phyloP scores from a whole-genome alignment of 2,888 invertebrate genomes.

The Myopa testacea region DNA sequence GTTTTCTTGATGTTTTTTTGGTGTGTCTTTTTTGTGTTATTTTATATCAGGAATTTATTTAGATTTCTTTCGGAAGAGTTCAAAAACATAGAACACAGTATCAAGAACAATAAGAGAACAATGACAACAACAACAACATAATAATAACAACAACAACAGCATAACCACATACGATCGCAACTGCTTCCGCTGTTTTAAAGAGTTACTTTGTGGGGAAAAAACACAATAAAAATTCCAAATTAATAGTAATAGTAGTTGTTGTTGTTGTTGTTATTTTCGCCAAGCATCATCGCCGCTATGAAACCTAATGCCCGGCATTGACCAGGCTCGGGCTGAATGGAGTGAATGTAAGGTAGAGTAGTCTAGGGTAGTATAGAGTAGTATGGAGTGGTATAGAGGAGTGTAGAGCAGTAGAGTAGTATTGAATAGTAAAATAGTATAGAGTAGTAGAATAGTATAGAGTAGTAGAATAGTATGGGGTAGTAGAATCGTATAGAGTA shows the following conservation, averaged over 20 bases:
- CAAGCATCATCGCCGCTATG: not conserved
- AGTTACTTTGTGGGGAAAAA: too few relatives aligned
- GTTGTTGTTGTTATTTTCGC: not conserved
- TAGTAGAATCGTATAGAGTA: not conserved
- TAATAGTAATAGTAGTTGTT: not conserved
- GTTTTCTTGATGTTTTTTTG: not conserved
- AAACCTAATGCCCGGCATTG: not conserved
- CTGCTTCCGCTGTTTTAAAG: not conserved
- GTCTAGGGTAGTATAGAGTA: too few relatives aligned
- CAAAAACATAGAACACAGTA: not conserved
- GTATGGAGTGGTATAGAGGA: too few relatives aligned
- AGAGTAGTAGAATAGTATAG: too few relatives aligned
- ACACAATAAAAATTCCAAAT: too few relatives aligned
- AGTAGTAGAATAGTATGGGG: not conserved
- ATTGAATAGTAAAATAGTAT: too few relatives aligned
- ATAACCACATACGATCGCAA: not conserved
- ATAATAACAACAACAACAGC: not conserved
- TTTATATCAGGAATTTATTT: not conserved
- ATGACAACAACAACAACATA: too few relatives aligned
- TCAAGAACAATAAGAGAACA: too few relatives aligned
- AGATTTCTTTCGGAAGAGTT: not conserved
- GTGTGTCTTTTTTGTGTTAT: too few relatives aligned
- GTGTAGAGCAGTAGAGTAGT: too few relatives aligned
- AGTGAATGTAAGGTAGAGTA: slow-evolving; percentile 65
- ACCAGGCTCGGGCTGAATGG: slow-evolving; percentile 50